These are phyloP conservation scores for Notothenia coriiceps DNA, from an alignment of 2,113 vertebrate genomes.

Conservation along the genomic window DNA sequence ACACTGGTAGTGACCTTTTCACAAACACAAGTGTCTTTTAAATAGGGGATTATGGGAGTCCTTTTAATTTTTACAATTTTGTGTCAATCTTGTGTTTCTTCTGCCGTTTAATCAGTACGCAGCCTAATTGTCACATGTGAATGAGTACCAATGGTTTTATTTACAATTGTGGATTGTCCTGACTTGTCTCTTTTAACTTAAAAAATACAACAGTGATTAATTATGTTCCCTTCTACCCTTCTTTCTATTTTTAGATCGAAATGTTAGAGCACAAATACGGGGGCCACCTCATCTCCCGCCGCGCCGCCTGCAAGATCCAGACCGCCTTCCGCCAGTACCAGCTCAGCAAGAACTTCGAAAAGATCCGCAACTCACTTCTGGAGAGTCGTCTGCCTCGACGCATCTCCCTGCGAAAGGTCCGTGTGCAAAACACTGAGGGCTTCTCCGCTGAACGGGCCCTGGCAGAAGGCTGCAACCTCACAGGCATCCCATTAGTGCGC, in stretches of 20 bases:
- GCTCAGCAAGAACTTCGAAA: slow-evolving; percentile 99
- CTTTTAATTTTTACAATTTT: background rate
- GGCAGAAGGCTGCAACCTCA: slow-evolving; percentile 91
- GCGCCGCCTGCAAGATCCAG: slow-evolving; percentile 98
- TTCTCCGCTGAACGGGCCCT: slow-evolving; percentile 93
- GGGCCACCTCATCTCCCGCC: slow-evolving; percentile 95
- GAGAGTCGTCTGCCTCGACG: slow-evolving; percentile 96
- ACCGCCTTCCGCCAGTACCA: slow-evolving; percentile 99
- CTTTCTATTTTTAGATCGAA: slow-evolving; percentile 89
- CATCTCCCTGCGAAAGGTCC: slow-evolving; percentile 94
- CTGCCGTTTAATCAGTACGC: background rate
- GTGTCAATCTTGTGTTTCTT: background rate
- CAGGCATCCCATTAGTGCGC: slow-evolving; percentile 92
- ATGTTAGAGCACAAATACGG: slow-evolving; percentile 99
- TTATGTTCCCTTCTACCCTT: slow-evolving; percentile 30
- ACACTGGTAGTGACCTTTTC: background rate
- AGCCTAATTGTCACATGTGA: background rate
- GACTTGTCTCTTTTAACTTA: background rate
- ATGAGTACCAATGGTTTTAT: background rate
- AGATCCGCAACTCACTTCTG: slow-evolving; percentile 97
- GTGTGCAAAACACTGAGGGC: slow-evolving; percentile 91
- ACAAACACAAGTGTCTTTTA: background rate
- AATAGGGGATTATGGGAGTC: slow-evolving; percentile 9
- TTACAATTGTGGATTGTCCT: slow-evolving; percentile 2
- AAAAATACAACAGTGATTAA: background rate